Evolutionary conservation across 2,797 vertebrate species (phyloP).

Genomic region (Siniperca obscura): DNA sequence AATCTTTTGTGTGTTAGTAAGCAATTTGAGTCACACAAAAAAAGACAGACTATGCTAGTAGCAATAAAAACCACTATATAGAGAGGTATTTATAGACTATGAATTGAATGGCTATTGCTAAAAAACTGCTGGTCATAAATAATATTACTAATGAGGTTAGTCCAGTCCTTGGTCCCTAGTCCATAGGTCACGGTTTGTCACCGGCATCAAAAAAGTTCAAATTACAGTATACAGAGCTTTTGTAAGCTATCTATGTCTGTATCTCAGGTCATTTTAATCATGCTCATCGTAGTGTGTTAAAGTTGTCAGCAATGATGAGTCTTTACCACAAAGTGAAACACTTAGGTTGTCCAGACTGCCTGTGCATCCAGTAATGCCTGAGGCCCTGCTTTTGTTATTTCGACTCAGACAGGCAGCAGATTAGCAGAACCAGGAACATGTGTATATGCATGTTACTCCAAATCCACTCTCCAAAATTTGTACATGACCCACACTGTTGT

Average conservation of each 20-base stretch:
- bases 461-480: conserved; percentile 3
- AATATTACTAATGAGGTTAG: neutral
- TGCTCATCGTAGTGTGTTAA: neutral
- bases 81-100: neutral
- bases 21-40: too few relatives aligned
- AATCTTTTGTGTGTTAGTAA: neutral
- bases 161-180: neutral
- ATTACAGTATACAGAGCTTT: neutral
- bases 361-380: conserved; percentile 9
- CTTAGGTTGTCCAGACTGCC: conserved; percentile 15
- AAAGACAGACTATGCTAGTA: neutral
- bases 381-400: conserved; percentile 31
- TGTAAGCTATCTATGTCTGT: neutral
- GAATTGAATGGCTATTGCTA: neutral
- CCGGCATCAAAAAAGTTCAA: neutral
- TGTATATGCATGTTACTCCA: conserved; percentile 32
- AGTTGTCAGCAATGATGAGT: conserved; percentile 12
- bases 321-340: conserved; percentile 16
- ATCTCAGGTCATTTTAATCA: neutral
- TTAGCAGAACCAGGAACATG: conserved; percentile 51
- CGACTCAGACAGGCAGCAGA: conserved; percentile 31
- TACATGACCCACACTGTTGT: conserved; percentile 8
- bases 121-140: neutral
- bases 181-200: neutral
- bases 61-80: neutral